These are phyloP conservation scores for Clarias platycephalus DNA, from an alignment of 2,797 vertebrate genomes.

Conservation along the genomic window DNA sequence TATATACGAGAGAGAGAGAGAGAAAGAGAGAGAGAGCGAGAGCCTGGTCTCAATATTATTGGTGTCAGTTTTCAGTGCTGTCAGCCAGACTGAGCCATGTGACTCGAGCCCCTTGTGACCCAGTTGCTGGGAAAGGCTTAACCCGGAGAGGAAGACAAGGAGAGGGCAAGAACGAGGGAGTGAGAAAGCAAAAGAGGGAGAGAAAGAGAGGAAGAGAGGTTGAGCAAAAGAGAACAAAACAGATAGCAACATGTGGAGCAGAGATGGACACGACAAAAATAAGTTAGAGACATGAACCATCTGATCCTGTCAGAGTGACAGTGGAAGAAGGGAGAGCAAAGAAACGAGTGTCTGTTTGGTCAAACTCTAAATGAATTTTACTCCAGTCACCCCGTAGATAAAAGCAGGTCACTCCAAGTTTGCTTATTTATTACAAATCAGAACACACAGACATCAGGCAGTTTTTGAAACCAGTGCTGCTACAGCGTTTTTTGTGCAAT, in stretches of 20 bases:
- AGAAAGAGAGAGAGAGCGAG: not conserved
- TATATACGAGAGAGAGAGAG: not conserved
- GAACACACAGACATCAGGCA: not conserved
- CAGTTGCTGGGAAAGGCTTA: slow-evolving; percentile 57
- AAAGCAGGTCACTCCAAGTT: not conserved
- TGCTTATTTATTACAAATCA: not conserved
- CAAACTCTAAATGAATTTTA: not conserved
- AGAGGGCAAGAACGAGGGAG: slow-evolving; percentile 39
- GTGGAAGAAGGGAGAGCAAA: not conserved
- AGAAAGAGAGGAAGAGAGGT: not conserved
- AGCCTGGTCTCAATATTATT: not conserved
- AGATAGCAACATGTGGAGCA: not conserved
- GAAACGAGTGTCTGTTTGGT: not conserved
- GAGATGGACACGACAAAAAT: slow-evolving; percentile 42
- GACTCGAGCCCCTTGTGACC: slow-evolving; percentile 45
- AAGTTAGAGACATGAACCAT: slow-evolving; percentile 43
- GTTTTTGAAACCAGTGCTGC: not conserved
- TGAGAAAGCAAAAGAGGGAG: slow-evolving; percentile 12
- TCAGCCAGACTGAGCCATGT: slow-evolving; percentile 34
- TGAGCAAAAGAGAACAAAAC: not conserved
- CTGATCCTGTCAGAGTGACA: slow-evolving; percentile 11
- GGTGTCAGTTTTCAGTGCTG: slow-evolving; percentile 40
- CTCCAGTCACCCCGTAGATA: too few species aligned
- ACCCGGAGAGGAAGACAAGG: slow-evolving; percentile 42
- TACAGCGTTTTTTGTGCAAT: not conserved